Conservation (phyloP, 2,888 invertebrate genomes). For the Octodonta nipae region DNA sequence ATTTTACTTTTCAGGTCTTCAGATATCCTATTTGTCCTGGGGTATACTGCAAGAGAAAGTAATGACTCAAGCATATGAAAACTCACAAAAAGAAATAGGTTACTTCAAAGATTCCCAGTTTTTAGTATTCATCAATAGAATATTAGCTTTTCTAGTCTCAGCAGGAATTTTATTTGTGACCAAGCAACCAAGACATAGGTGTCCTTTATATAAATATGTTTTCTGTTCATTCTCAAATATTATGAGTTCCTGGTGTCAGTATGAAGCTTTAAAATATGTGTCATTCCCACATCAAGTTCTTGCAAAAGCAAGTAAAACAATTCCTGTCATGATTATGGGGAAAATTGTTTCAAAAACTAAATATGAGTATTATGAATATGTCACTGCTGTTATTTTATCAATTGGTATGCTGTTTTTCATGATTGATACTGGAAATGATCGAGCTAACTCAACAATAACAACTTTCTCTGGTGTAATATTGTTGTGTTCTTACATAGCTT, state of each 20-base stretch:
- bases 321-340: constrained; percentile 98
- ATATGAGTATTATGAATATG: constrained; percentile 84
- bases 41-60: constrained; percentile 95
- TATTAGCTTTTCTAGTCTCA: constrained; percentile 69
- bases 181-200: constrained; percentile 56
- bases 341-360: constrained; percentile 74
- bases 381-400: constrained; percentile 79
- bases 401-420: constrained; percentile 88
- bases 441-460: constrained; percentile 47
- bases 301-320: constrained; percentile 95
- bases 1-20: constrained; percentile 78
- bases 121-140: constrained; percentile 87
- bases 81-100: constrained; percentile 46
- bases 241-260: constrained; percentile 98
- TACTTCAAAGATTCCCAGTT: constrained; percentile 91
- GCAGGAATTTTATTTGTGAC: constrained; percentile 46
- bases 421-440: constrained; percentile 58
- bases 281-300: constrained; percentile 94
- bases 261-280: constrained; percentile 95
- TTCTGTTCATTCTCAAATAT: constrained; percentile 95
- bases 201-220: constrained; percentile 87
- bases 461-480: constrained; percentile 75
- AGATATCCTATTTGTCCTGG: constrained; percentile 87
- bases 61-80: constrained; percentile 72
- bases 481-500: constrained; percentile 77